Evolutionary conservation across 2,113 vertebrate species (phyloP).

Genomic region (Hydrochoerus hydrochaeris): DNA sequence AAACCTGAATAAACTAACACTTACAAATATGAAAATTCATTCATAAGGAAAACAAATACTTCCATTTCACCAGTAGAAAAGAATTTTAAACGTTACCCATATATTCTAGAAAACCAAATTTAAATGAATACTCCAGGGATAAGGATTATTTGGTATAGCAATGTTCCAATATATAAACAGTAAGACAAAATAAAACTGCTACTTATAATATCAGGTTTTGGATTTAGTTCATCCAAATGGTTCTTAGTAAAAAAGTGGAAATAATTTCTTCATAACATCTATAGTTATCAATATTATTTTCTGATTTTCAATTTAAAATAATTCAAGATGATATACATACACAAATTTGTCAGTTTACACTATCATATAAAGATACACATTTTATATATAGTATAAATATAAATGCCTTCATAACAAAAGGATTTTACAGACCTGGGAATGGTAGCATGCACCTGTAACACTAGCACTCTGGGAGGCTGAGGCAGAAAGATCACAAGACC

Average conservation of each 20-base stretch:
- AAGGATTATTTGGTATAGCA: slow-evolving; percentile 83
- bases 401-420: slow-evolving; percentile 88
- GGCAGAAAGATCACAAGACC: neutral
- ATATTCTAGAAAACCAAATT: slow-evolving; percentile 85
- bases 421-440: neutral
- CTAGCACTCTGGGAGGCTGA: neutral
- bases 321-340: slow-evolving; percentile 96
- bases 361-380: slow-evolving; percentile 85
- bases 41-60: slow-evolving; percentile 75
- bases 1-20: slow-evolving; percentile 85
- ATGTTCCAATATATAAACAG: slow-evolving; percentile 83
- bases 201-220: slow-evolving; percentile 77
- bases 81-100: slow-evolving; percentile 91
- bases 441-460: neutral
- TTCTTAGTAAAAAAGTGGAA: slow-evolving; percentile 96
- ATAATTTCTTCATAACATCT: slow-evolving; percentile 92
- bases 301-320: slow-evolving; percentile 99
- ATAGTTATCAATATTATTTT: slow-evolving; percentile 91
- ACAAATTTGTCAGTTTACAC: slow-evolving; percentile 93
- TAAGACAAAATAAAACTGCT: slow-evolving; percentile 82
- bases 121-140: slow-evolving; percentile 81
- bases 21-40: slow-evolving; percentile 79
- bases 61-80: slow-evolving; percentile 84
- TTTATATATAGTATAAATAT: slow-evolving; percentile 79
- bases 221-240: slow-evolving; percentile 83